Conservation (phyloP, 2,113 vertebrate genomes). For the Rattus rattus region DNA sequence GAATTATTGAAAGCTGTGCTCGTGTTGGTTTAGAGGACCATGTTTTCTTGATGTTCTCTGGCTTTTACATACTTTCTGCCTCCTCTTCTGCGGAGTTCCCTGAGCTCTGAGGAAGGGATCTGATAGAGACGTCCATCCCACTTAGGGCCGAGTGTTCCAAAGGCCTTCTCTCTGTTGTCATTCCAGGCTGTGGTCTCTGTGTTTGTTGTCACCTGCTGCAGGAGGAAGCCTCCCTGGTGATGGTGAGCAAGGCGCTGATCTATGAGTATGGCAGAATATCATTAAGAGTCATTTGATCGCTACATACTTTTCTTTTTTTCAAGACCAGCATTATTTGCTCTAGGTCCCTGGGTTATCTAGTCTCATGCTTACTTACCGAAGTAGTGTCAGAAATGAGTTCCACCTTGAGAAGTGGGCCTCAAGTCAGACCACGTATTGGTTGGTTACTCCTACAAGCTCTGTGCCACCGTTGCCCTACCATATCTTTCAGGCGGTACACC, state of each 20-base stretch:
- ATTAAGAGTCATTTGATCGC: not conserved
- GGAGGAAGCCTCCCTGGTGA: not conserved
- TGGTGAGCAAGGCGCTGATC: not conserved
- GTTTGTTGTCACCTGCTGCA: not conserved
- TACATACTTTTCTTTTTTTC: not conserved
- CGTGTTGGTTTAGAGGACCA: not conserved
- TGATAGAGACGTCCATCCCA: not conserved
- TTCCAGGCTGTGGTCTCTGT: not conserved
- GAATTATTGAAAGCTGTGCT: too few relatives aligned
- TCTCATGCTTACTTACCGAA: not conserved
- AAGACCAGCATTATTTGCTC: not conserved
- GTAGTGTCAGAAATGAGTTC: not conserved
- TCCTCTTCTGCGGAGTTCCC: not conserved
- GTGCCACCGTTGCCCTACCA: not conserved
- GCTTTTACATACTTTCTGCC: not conserved
- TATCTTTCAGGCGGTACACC: not conserved
- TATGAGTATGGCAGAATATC: not conserved
- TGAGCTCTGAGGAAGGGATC: not conserved
- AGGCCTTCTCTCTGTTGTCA: not conserved
- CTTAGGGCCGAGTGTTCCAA: not conserved
- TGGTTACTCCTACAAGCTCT: not conserved
- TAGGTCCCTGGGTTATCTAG: not conserved
- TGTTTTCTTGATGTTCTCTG: not conserved
- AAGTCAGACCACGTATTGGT: not conserved
- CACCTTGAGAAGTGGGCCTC: not conserved